Conservation (phyloP, 2,113 vertebrate species). For the Perognathus longimembris region DNA sequence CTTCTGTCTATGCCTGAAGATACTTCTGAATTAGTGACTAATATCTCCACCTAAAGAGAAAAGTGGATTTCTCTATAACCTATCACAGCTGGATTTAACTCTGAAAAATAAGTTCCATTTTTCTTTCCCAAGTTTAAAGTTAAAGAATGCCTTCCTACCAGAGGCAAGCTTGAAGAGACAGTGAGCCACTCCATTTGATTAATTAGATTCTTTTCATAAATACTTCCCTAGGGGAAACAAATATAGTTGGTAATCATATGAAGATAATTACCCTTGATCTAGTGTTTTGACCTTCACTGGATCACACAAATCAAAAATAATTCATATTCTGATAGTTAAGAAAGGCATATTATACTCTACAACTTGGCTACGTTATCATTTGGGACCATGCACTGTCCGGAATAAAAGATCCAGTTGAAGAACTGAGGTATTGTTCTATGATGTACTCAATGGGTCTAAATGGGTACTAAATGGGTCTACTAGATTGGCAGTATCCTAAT, state of each 20-base stretch:
- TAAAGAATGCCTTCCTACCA: conserved; percentile 27
- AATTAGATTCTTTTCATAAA: conserved; percentile 52
- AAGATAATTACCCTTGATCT: neutral
- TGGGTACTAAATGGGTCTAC: conserved; percentile 58
- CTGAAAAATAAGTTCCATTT: conserved; percentile 29
- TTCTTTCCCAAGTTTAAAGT: conserved; percentile 29
- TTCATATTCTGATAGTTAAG: neutral
- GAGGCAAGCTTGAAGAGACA: neutral
- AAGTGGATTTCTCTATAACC: neutral
- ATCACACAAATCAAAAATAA: neutral
- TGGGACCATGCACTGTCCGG: neutral
- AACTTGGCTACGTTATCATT: conserved; percentile 35
- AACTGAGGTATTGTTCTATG: conserved; percentile 41
- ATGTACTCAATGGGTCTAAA: conserved; percentile 64
- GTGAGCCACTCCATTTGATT: neutral
- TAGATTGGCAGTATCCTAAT: conserved; percentile 71
- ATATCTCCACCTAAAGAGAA: neutral
- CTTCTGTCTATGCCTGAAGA: neutral
- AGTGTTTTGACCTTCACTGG: conserved; percentile 7
- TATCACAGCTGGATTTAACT: neutral
- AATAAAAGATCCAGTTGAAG: conserved; percentile 4
- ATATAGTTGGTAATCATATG: neutral
- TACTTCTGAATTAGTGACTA: neutral
- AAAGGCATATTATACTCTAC: neutral
- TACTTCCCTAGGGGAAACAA: neutral